phyloP scores from a whole-genome alignment of 2,797 vertebrate species.

The Scarus forsteni region DNA sequence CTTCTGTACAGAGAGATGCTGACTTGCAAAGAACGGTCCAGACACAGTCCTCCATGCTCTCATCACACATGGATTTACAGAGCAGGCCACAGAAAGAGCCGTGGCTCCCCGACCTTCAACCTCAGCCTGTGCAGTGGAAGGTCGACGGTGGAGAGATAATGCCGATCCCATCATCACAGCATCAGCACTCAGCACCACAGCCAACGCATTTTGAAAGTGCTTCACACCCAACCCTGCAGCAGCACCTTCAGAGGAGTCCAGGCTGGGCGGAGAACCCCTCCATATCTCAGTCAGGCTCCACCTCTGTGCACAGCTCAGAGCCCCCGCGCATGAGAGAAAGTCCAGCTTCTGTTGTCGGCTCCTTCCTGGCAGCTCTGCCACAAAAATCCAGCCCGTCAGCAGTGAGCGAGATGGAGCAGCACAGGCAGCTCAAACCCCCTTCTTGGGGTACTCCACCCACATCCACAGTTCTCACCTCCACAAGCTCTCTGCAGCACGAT shows the following conservation, averaged over 20 bases:
- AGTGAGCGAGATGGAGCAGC: constrained; percentile 64
- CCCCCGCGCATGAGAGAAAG: constrained; percentile 55
- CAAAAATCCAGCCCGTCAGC: constrained; percentile 61
- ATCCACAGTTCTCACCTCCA: constrained; percentile 52
- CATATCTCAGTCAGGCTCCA: constrained; percentile 52
- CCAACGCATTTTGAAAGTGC: constrained; percentile 48
- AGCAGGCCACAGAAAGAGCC: constrained; percentile 61
- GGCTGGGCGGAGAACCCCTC: constrained; percentile 59
- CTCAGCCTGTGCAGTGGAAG: constrained; percentile 76
- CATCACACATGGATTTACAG: constrained; percentile 55
- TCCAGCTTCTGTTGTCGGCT: constrained; percentile 29
- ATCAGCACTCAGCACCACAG: constrained; percentile 51
- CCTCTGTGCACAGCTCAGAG: constrained; percentile 60
- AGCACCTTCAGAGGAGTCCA: constrained; percentile 62
- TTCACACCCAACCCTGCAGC: constrained; percentile 49
- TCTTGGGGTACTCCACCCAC: constrained; percentile 63
- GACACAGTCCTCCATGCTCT: constrained; percentile 56
- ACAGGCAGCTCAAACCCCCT: constrained; percentile 51
- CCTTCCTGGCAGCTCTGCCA: constrained; percentile 40
- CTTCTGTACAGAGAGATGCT: constrained; percentile 55
- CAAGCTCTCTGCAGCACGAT: constrained; percentile 59
- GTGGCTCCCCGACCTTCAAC: constrained; percentile 50
- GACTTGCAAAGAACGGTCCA: constrained; percentile 61
- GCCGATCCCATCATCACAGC: constrained; percentile 65
- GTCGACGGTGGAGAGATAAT: constrained; percentile 74